Base-by-base conservation (phyloP, 2,113 vertebrate genomes). In the Clarias macrocephalus region DNA sequence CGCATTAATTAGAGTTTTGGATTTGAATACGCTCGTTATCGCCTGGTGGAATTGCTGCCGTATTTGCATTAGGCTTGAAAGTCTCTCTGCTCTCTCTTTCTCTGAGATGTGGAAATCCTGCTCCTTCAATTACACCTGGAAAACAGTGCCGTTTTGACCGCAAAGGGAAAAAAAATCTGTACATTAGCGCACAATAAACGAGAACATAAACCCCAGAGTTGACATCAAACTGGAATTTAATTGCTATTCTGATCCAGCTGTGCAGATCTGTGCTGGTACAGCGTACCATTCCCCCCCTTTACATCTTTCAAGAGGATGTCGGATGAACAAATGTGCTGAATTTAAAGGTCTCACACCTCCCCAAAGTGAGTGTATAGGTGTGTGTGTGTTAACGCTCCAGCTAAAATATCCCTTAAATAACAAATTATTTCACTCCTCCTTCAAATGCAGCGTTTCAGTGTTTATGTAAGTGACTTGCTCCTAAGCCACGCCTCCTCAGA, bases 21-120 rank as follows among this genome's bases (percentile, higher is more conserved):
- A 48, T 82, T 82, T 82, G 33, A 82, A 82, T 56, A 56, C 12
- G 0, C 48, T 77, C 48, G 75, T 76, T 76, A 52, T 54, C 73
- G 73, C 42, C 73, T 16, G 15, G 73, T 76, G 73, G 48, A 52
- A 75, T 7, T 52, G 72, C 72, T 48, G 37, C 19, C 48, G 48
- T 54, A 54, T 18, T 28, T 28, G 25, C 75, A 54, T 77, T 16
- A 2, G 42, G 48, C 73, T 75, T 7, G 19, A 28, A 52, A 4
- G 42, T 18, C 23, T 77, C 75, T 77, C 23, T n/a, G 12, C 5
- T 6, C 23, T 16, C 48, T 28, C 48, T 25, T 12, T 3, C 5
- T 6, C 37, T n/a, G 75, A 75, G 37, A 28, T 25, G 48, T 7
- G 54, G 8, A 28, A 16, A 54, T 28, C 48, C 23, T 2, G 48